Evolutionary conservation across 2,797 vertebrate genomes (phyloP).

Genomic region (Danio jaintianensis): DNA sequence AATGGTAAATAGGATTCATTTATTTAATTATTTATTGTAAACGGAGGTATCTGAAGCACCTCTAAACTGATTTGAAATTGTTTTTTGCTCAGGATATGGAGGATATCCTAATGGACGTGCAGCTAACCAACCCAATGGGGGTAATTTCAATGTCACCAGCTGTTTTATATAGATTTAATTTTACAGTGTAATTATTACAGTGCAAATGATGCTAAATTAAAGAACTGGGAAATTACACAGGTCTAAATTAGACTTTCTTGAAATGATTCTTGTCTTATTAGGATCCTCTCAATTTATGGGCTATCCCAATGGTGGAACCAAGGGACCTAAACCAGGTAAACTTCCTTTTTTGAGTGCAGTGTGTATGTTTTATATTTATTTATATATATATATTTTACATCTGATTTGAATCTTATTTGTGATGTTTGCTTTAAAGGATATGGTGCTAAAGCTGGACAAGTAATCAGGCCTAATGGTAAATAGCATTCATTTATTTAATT

Average conservation of each 20-base stretch:
- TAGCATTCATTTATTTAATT: too few species aligned
- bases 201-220: too few species aligned
- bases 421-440: slow-evolving; percentile 15
- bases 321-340: slow-evolving; percentile 69
- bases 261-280: background rate
- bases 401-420: background rate
- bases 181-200: too few species aligned
- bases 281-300: slow-evolving; percentile 64
- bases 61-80: background rate
- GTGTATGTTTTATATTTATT: background rate
- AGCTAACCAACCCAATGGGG: slow-evolving; percentile 48
- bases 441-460: slow-evolving; percentile 30
- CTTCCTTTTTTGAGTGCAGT: slow-evolving; percentile 27
- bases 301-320: slow-evolving; percentile 54
- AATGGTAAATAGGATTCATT: background rate
- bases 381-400: background rate
- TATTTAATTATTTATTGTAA: background rate
- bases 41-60: background rate
- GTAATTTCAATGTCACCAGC: slow-evolving; percentile 28
- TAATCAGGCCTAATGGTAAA: slow-evolving; percentile 1
- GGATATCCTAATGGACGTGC: slow-evolving; percentile 42
- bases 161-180: background rate
- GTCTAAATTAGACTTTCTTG: too few species aligned
- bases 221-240: too few species aligned
- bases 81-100: slow-evolving; percentile 48